Percentiles rank a stretch among this genome's conserved stretches.
phyloP scores from a whole-genome alignment of 1,140 invertebrate species.

The Parapsyche elsis region DNA sequence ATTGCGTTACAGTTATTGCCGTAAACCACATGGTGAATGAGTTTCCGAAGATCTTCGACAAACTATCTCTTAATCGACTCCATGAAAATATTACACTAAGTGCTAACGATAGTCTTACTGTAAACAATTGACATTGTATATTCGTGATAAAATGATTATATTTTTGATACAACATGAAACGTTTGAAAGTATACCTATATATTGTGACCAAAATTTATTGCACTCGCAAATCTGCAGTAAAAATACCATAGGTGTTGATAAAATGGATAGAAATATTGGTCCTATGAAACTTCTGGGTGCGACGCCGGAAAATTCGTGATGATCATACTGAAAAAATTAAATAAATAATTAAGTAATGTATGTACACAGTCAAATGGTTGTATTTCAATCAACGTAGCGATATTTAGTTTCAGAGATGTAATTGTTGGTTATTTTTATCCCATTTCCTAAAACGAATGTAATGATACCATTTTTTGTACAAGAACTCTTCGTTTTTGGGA shows the following conservation, averaged over 20 bases:
- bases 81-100: conserved; percentile 80
- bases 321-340: conserved; percentile 89
- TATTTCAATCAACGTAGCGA: no score
- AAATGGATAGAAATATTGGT: conserved; percentile 83
- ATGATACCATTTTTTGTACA: background rate
- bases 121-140: conserved; percentile 61
- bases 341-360: conserved; percentile 20
- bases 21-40: conserved; percentile 86
- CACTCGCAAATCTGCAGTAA: conserved; percentile 76
- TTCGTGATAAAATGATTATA: conserved; percentile 29
- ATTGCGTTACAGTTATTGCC: conserved; percentile 89
- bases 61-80: conserved; percentile 75
- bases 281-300: conserved; percentile 97
- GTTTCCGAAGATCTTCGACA: conserved; percentile 82
- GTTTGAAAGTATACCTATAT: conserved; percentile 77
- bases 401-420: no score
- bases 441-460: no score
- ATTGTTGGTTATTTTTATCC: no score
- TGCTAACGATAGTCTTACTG: conserved; percentile 87
- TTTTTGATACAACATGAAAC: conserved; percentile 28
- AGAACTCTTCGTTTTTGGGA: conserved; percentile 1
- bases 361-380: no score
- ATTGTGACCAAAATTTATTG: conserved; percentile 91
- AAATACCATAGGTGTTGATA: conserved; percentile 82
- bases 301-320: conserved; percentile 97